Conservation (phyloP, 2,888 invertebrate species). For the Colletes collaris region DNA sequence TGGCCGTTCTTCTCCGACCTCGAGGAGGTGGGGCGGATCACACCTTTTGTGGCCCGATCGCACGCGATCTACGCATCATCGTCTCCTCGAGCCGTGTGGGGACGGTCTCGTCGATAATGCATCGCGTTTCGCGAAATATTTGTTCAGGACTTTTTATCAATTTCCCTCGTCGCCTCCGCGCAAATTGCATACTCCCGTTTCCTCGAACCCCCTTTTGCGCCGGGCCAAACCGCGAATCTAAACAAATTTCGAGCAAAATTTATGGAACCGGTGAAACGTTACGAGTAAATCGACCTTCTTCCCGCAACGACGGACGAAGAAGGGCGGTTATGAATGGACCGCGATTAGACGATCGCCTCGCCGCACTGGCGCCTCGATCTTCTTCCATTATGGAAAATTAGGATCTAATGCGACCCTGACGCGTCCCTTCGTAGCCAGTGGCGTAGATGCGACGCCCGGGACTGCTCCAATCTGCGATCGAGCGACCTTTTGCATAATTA, state of each 20-base stretch:
- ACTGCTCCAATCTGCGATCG: background rate
- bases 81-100: slow-evolving; percentile 53
- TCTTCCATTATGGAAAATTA: slow-evolving; percentile 78
- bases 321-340: slow-evolving; percentile 75
- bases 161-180: background rate
- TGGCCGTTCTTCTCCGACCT: slow-evolving; percentile 37
- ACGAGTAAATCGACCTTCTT: slow-evolving; percentile 54
- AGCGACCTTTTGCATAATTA: slow-evolving; percentile 1
- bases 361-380: slow-evolving; percentile 74
- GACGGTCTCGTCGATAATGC: slow-evolving; percentile 50
- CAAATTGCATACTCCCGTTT: background rate
- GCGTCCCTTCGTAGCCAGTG: slow-evolving; percentile 59
- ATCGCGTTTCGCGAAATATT: slow-evolving; percentile 64
- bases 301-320: slow-evolving; percentile 20
- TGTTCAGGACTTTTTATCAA: slow-evolving; percentile 36
- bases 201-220: background rate
- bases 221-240: too few relatives aligned
- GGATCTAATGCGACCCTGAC: slow-evolving; percentile 69
- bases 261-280: slow-evolving; percentile 29
- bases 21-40: slow-evolving; percentile 61
- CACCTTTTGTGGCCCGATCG: slow-evolving; percentile 77
- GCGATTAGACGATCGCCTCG: slow-evolving; percentile 70
- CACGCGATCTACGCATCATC: slow-evolving; percentile 82
- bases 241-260: too few relatives aligned
- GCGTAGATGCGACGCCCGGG: slow-evolving; percentile 30